Evolutionary conservation across 2,888 invertebrate genomes (phyloP).

Genomic region (Prosopocoilus inquinatus): DNA sequence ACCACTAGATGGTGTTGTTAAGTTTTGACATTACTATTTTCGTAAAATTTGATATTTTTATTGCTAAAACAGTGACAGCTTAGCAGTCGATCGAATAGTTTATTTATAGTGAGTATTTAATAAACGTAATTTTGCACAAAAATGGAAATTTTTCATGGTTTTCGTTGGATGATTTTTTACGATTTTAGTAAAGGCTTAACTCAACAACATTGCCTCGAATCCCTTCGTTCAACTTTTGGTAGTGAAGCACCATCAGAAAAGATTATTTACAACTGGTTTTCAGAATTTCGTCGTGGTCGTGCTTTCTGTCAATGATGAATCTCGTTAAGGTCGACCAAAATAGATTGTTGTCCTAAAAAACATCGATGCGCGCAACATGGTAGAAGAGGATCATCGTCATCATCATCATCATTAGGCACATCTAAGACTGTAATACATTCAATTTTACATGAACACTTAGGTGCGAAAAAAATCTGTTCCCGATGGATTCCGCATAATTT

Average conservation of each 20-base stretch:
- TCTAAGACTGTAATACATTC: not conserved
- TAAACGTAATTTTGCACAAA: no score
- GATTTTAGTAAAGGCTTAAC: conserved; percentile 1
- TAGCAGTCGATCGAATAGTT: no score
- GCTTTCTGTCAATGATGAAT: conserved; percentile 7
- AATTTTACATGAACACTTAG: not conserved
- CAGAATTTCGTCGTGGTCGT: conserved; percentile 7
- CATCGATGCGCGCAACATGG: not conserved
- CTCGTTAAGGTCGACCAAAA: conserved; percentile 4
- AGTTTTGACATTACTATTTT: no score
- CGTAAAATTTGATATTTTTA: no score
- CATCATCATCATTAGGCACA: not conserved
- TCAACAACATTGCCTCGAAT: not conserved
- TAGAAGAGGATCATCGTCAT: not conserved
- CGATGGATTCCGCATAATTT: no score
- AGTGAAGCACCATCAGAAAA: conserved; percentile 7
- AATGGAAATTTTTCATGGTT: no score
- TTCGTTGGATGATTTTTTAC: no score
- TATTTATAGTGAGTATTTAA: no score
- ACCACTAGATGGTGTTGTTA: no score
- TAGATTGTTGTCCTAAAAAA: not conserved
- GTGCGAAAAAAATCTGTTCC: not conserved
- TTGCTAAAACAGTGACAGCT: no score
- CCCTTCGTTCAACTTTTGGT: not conserved
- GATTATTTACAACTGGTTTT: conserved; percentile 4